phyloP scores from a whole-genome alignment of 2,888 invertebrate species.

The Diarsia dahlii region DNA sequence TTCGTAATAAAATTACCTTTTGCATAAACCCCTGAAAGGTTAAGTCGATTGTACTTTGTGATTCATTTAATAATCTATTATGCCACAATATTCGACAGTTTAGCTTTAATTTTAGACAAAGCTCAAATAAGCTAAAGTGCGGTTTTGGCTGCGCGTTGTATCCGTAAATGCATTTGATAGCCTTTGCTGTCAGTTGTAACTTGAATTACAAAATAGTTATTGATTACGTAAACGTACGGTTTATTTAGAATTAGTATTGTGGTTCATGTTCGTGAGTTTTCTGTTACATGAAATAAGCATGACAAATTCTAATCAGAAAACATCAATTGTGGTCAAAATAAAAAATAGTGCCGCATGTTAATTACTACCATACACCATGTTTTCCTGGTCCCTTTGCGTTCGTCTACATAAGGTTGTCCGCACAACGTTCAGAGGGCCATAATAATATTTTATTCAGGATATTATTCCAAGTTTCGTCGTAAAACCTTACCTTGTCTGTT shows the following conservation, averaged over 20 bases:
- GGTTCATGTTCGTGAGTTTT: background rate
- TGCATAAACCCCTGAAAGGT: background rate
- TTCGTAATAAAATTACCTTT: background rate
- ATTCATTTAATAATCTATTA: background rate
- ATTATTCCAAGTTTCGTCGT: conserved; percentile 36
- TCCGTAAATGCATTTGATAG: background rate
- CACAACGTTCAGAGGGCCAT: conserved; percentile 20
- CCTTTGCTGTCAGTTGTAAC: background rate
- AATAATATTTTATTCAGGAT: conserved; percentile 54
- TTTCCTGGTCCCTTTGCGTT: background rate
- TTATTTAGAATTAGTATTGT: background rate
- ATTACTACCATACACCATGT: background rate
- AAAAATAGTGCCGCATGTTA: background rate
- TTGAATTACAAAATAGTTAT: background rate
- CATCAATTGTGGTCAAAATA: background rate
- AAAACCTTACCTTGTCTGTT: conserved; percentile 37
- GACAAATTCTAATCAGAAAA: background rate
- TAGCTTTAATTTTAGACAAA: background rate
- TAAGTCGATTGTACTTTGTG: background rate
- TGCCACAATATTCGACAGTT: background rate
- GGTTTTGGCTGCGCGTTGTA: background rate
- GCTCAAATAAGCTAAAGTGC: background rate
- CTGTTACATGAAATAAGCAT: background rate
- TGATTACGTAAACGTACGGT: background rate
- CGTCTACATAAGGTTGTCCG: conserved; percentile 11